These are phyloP conservation scores for Nycticorax nycticorax DNA, from an alignment of 2,113 vertebrate species.

Conservation along the genomic window DNA sequence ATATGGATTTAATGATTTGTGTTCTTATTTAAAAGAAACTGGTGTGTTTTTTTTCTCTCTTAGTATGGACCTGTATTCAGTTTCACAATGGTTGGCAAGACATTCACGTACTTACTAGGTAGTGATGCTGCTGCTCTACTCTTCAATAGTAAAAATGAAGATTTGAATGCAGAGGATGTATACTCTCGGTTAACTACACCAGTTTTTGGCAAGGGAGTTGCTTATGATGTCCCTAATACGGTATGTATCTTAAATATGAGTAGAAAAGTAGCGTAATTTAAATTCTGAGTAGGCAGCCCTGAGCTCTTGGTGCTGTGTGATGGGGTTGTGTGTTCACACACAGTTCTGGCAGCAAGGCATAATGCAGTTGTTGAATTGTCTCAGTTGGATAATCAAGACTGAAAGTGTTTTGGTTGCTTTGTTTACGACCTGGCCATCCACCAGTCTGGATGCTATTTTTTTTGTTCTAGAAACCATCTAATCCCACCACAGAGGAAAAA, in stretches of 20 bases:
- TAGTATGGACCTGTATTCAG: conserved; percentile 97
- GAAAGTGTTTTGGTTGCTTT: background rate
- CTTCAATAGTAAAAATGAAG: conserved; percentile 97
- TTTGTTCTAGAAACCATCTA: background rate
- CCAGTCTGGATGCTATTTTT: background rate
- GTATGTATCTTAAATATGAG: conserved; percentile 73
- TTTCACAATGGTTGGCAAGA: conserved; percentile 98
- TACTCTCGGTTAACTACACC: conserved; percentile 93
- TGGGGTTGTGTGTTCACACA: accelerated
- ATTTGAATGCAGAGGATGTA: conserved; percentile 95
- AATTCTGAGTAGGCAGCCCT: background rate
- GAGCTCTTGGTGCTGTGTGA: background rate
- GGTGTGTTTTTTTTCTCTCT: background rate
- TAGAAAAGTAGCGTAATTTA: background rate
- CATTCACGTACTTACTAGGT: conserved; percentile 94
- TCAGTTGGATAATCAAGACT: background rate
- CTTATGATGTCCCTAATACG: conserved; percentile 90
- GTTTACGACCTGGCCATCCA: background rate
- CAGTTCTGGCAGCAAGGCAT: background rate
- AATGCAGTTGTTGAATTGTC: background rate
- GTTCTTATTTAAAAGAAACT: background rate
- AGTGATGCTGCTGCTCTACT: conserved; percentile 92
- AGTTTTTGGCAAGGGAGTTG: conserved; percentile 95
- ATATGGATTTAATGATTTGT: background rate
- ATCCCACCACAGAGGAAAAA: background rate